A percentile compares a stretch with the other conserved stretches of the same genome.
These are phyloP conservation scores for Globia sparganii DNA, from an alignment of 2,888 invertebrate genomes.

Conservation along the genomic window DNA sequence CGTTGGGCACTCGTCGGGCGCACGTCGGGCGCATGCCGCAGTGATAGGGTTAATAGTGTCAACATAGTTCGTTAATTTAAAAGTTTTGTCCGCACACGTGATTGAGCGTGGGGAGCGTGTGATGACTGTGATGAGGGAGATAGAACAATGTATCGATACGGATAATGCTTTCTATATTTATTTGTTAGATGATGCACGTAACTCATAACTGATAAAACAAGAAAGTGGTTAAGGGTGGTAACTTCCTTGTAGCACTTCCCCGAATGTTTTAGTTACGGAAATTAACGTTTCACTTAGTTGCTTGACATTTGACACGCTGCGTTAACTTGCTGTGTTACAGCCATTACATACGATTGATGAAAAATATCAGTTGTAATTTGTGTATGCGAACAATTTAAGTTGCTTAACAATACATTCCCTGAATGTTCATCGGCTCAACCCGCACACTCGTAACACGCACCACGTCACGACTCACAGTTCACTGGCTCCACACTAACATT, in stretches of 20 bases:
- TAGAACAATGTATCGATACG: not conserved
- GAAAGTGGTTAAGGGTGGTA: not conserved
- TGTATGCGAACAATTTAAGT: not conserved
- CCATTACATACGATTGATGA: not conserved
- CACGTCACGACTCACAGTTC: conserved; percentile 14
- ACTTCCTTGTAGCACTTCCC: not conserved
- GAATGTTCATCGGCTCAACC: too few species aligned
- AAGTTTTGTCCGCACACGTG: conserved; percentile 27
- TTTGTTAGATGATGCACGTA: not conserved
- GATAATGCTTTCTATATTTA: not conserved
- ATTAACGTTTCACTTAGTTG: not conserved
- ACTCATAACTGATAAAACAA: not conserved
- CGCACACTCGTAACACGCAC: conserved; percentile 4
- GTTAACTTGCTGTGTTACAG: not conserved
- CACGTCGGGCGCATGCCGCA: conserved; percentile 1
- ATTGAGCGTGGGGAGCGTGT: not conserved
- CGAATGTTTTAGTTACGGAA: not conserved
- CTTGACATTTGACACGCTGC: not conserved
- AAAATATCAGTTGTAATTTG: not conserved
- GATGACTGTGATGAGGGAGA: not conserved
- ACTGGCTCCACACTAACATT: conserved; percentile 14
- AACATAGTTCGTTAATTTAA: conserved; percentile 57
- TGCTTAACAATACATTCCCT: not conserved
- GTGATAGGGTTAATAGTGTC: conserved; percentile 47
- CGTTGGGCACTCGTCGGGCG: not conserved